Evolutionary conservation across 2,113 vertebrate genomes (phyloP), one percentile per base, ranked within the genome.

Genomic region (Cryptoleucopteryx plumbea): DNA sequence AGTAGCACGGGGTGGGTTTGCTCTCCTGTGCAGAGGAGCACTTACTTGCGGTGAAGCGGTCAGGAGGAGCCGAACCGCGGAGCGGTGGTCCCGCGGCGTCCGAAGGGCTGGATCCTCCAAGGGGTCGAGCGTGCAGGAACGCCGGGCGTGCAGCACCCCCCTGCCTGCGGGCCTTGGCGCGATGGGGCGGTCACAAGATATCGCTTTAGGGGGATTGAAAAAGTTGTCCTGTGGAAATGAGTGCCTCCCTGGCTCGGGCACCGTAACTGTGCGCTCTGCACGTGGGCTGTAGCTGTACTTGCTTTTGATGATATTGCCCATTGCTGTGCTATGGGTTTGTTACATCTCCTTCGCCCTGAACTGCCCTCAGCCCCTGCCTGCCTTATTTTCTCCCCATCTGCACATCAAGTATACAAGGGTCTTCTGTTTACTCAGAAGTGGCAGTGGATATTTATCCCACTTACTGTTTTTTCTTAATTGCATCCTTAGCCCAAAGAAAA

Each of bases 221-320:
- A 20, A 42, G 43, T 4, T 8, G 31, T 17, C 13, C 0, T 31
- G 12, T 17, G 72, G 77, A 29, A 13, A 32, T 23, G 1, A 2
- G 17, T 1, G 26, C 31, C 7, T 15, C 7, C 32, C 32, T 2
- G 26, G 43, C 25, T 52, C 40, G 0, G 81, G 40, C 16, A 1
- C 2, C 25, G 13, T 7, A 0, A 1, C 3, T 1, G 27, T 5
- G 42, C 2, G 29, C 36, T 40, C 25, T 11, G n/a, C 11, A 0
- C 5, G 0, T 0, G 53, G 16, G 25, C 66, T 14, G 38, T 1
- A 10, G 13, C 31, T 8, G 6, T 4, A 0, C 6, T 32, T 8
- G 43, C 43, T 3, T 2, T 0, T 7, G 34, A 0, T 8, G 73
- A 0, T 12, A 0, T 3, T 9, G 18, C 29, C 43, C 40, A 0